Conservation (phyloP, 2,888 invertebrate species). For the Thysanoteuthis rhombus region DNA sequence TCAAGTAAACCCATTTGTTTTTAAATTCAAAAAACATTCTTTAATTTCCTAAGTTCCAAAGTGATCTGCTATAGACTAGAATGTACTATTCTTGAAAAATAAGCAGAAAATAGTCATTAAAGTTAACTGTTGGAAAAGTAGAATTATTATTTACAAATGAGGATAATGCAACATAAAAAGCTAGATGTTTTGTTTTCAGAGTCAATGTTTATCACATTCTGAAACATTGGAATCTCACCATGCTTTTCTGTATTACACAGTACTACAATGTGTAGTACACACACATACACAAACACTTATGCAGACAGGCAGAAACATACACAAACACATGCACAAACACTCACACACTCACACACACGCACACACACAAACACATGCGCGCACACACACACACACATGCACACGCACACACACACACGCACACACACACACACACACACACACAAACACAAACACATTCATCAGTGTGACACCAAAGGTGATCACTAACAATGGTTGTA, state of each 20-base stretch:
- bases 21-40: background rate
- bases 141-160: background rate
- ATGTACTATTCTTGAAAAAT: background rate
- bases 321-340: background rate
- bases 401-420: background rate
- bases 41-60: background rate
- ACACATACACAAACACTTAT: background rate
- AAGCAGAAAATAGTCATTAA: background rate
- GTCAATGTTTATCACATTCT: constrained; percentile 12
- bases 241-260: background rate
- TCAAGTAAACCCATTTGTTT: background rate
- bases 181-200: constrained; percentile 12
- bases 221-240: constrained; percentile 12
- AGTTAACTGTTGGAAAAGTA: background rate
- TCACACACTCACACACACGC: background rate
- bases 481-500: background rate
- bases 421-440: background rate
- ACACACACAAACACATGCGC: background rate
- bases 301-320: background rate
- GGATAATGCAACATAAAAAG: background rate
- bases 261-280: background rate
- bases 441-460: background rate
- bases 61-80: background rate
- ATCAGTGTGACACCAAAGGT: background rate
- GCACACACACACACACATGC: background rate